A percentile compares a stretch with the other conserved stretches of the same genome.
These are phyloP conservation scores for Pungitius pungitius DNA, from an alignment of 2,113 vertebrate genomes.

Conservation along the genomic window DNA sequence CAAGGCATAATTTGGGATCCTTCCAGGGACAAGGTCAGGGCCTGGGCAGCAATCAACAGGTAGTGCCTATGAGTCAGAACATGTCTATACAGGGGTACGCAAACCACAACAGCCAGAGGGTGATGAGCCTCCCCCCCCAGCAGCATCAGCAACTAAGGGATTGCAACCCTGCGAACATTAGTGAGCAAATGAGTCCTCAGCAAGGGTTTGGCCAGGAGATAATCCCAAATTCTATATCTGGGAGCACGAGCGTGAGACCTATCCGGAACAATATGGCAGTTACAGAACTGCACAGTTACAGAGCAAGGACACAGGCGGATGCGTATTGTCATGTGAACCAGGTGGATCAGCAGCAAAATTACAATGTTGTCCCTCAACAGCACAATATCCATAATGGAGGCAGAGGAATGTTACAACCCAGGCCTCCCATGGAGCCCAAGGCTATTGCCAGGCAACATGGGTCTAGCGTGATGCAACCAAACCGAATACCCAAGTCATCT, in stretches of 20 bases:
- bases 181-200: constrained; percentile 77
- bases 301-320: constrained; percentile 78
- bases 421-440: constrained; percentile 86
- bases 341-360: constrained; percentile 79
- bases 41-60: constrained; percentile 81
- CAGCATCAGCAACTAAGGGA: constrained; percentile 81
- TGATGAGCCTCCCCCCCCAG: constrained; percentile 76
- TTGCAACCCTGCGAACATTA: constrained; percentile 65
- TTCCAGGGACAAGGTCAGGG: constrained; percentile 83
- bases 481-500: constrained; percentile 79
- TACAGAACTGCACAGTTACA: constrained; percentile 82
- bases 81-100: constrained; percentile 78
- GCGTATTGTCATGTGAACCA: constrained; percentile 76
- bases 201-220: constrained; percentile 81
- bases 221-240: constrained; percentile 70
- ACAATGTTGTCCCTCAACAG: constrained; percentile 69
- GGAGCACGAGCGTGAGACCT: constrained; percentile 78
- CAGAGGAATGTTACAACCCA: constrained; percentile 84
- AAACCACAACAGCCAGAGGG: constrained; percentile 77
- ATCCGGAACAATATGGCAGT: constrained; percentile 74
- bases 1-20: constrained; percentile 87
- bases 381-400: constrained; percentile 69
- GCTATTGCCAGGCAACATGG: constrained; percentile 77
- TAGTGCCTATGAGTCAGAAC: constrained; percentile 81
- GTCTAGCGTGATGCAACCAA: constrained; percentile 78